Percentiles rank a stretch among this genome's conserved stretches.
phyloP scores from a whole-genome alignment of 2,797 vertebrate species.

The Gadopsis bispinosus region DNA sequence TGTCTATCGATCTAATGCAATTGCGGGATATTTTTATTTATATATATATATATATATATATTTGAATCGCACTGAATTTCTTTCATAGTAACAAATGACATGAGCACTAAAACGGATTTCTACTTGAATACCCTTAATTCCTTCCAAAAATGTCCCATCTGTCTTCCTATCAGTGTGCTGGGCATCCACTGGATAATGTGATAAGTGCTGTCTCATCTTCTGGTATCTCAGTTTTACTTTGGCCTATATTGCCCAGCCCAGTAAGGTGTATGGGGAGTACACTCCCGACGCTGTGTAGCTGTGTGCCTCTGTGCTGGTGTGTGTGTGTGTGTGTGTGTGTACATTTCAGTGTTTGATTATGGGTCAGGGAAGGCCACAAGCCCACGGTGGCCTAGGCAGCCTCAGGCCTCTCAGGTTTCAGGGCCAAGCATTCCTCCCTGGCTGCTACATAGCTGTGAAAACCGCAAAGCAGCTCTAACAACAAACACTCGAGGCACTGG shows the following conservation, averaged over 20 bases:
- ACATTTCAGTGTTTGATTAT: slow-evolving; percentile 65
- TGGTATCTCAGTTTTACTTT: slow-evolving; percentile 1
- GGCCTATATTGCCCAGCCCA: background rate
- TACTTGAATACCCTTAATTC: background rate
- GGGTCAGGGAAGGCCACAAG: slow-evolving; percentile 78
- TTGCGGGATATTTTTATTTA: too few species aligned
- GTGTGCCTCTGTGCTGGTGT: slow-evolving; percentile 17
- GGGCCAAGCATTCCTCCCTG: slow-evolving; percentile 82
- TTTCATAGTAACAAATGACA: too few species aligned
- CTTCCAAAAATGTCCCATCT: background rate
- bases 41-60: too few species aligned
- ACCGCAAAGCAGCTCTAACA: slow-evolving; percentile 83
- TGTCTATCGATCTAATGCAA: background rate
- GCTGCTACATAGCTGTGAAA: slow-evolving; percentile 85
- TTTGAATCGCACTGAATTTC: too few species aligned
- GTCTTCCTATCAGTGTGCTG: background rate
- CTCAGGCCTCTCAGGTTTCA: slow-evolving; percentile 82
- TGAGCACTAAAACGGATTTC: background rate
- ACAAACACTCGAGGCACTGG: slow-evolving; percentile 79
- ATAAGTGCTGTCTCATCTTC: background rate
- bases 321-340: slow-evolving; percentile 47
- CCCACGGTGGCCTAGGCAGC: slow-evolving; percentile 72
- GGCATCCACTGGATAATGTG: background rate
- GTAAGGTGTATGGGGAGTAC: background rate
- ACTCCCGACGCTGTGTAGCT: background rate